Evolutionary conservation across 2,888 invertebrate genomes (phyloP).

Genomic region (Marasmarcha lunaedactyla): DNA sequence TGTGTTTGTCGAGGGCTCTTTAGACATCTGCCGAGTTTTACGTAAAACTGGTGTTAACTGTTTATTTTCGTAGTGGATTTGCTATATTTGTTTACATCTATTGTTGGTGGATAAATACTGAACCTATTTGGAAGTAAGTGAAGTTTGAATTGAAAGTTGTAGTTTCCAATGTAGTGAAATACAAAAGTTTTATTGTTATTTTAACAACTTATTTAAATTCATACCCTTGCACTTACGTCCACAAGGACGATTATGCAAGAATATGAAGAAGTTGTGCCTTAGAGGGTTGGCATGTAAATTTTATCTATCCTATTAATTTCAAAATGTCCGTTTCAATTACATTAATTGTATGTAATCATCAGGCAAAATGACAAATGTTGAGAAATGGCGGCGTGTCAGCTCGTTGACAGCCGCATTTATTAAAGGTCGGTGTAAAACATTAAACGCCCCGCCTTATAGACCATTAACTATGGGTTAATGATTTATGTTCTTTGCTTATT

Average conservation of each 20-base stretch:
- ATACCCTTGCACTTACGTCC: no score
- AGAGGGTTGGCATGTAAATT: no score
- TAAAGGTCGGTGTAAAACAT: constrained; percentile 36
- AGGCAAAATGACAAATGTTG: constrained; percentile 45
- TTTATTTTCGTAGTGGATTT: constrained; percentile 27
- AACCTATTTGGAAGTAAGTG: no score
- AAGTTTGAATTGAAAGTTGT: no score
- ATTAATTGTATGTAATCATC: constrained; percentile 34
- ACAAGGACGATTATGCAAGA: no score
- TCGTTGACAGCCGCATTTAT: constrained; percentile 58
- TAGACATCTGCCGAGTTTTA: constrained; percentile 52
- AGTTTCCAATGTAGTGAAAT: no score
- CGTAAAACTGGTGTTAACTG: constrained; percentile 24
- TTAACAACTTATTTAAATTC: no score
- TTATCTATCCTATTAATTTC: background rate
- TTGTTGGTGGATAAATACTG: no score
- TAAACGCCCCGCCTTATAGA: constrained; percentile 28
- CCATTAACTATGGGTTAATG: no score
- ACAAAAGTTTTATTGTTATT: no score
- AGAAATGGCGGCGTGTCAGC: constrained; percentile 37
- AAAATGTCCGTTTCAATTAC: constrained; percentile 14
- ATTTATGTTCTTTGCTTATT: background rate
- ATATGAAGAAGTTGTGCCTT: no score
- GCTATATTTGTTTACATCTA: constrained; percentile 23
- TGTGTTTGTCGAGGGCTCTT: constrained; percentile 42